Evolutionary conservation across 2,797 vertebrate species (phyloP).

Genomic region (Triplophysa bombifrons): DNA sequence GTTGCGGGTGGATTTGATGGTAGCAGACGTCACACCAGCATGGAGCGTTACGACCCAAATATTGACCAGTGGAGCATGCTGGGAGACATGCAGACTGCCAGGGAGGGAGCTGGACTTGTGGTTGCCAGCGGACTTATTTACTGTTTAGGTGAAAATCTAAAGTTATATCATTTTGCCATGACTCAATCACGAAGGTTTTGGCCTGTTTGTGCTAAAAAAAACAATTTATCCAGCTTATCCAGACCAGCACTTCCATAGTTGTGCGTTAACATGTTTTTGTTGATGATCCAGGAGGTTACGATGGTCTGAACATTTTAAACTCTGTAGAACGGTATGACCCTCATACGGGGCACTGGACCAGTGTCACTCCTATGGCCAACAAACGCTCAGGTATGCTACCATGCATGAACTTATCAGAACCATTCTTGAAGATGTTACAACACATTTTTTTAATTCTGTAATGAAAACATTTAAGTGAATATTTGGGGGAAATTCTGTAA

Average conservation of each 20-base stretch:
- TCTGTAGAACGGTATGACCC: conserved; percentile 98
- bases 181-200: neutral
- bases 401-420: neutral
- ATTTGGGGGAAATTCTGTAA: no score
- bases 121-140: conserved; percentile 96
- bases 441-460: neutral
- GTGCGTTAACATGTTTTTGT: conserved; percentile 7
- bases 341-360: conserved; percentile 98
- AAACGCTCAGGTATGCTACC: conserved; percentile 89
- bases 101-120: conserved; percentile 94
- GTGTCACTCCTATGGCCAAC: conserved; percentile 96
- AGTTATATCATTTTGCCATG: neutral
- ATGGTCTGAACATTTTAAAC: conserved; percentile 96
- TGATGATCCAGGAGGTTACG: conserved; percentile 88
- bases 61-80: conserved; percentile 99
- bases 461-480: no score
- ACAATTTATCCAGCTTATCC: neutral
- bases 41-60: conserved; percentile 98
- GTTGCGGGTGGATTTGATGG: conserved; percentile 97
- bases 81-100: conserved; percentile 98
- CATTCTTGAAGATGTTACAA: neutral
- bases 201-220: neutral
- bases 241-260: neutral
- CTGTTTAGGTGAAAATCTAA: conserved; percentile 85
- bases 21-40: conserved; percentile 95